Base-by-base conservation (phyloP, 2,113 vertebrate species). In the Heterotilapia buettikoferi region DNA sequence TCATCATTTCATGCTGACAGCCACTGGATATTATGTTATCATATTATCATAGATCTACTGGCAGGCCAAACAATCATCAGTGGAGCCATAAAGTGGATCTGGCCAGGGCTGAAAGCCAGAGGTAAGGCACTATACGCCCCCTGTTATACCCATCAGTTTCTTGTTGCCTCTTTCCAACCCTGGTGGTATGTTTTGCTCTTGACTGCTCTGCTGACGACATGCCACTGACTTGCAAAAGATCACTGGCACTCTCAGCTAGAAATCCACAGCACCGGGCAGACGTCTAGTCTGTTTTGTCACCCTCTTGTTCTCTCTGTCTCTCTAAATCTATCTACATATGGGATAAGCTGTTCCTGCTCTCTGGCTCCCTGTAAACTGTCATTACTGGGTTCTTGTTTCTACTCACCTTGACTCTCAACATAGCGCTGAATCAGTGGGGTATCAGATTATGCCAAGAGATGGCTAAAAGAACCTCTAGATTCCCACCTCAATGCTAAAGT, bases 381-480 rank as follows among this genome's bases (percentile, higher is more conserved):
- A 85, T 83, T 88, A 87, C 33, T 9, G 29, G 56, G 24, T 68
- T 90, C 83, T 79, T 79, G 59, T 93, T 90, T 87, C 89, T 84
- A 50, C 78, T 90, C 89, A 88, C 88, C 86, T 88, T 79, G 83
- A 80, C 76, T 59, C 47, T 50, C 38, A 61, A 33, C 80, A 56
- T 53, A 43, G 29, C 26, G 33, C 79, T 0, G 21, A 63, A 52
- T 1, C 50, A 88, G 47, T 9, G 6, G 29, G 61, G 80, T 87
- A 86, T 92, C 79, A 54, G 18, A 56, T 88, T 63, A 36, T 80
- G 56, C 38, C 86, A 88, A n/a, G 24, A 33, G 19, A 78, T 84
- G 63, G 33, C 61, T 24, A 76, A 71, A 78, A 76, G 52, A 43
- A 90, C 84, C 84, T 40, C 18, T 80, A 92, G 84, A 92, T 92